Percentiles rank a stretch among this genome's conserved stretches.
Evolutionary conservation across 2,888 invertebrate genomes (phyloP).

Genomic region (Notocelia uddmanniana): DNA sequence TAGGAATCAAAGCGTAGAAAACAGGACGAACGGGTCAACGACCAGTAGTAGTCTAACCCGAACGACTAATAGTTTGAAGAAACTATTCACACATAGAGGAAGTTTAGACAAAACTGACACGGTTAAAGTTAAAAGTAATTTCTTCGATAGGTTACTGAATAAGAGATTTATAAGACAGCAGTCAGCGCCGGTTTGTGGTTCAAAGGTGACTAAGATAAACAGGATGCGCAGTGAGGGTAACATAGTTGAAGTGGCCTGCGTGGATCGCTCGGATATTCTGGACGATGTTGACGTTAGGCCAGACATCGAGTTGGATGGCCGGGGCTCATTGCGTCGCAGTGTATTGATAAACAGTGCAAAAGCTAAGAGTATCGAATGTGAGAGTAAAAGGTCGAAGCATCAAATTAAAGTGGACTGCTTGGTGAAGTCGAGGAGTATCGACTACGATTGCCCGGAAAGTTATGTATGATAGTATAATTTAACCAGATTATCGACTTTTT

Average conservation of each 20-base stretch:
- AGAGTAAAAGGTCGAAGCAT: slow-evolving; percentile 68
- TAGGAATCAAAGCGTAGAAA: slow-evolving; percentile 70
- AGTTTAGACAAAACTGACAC: slow-evolving; percentile 75
- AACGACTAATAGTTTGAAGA: slow-evolving; percentile 86
- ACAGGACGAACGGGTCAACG: slow-evolving; percentile 87
- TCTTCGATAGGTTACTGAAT: slow-evolving; percentile 74
- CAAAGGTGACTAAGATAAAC: slow-evolving; percentile 68
- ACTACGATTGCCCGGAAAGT: slow-evolving; percentile 79
- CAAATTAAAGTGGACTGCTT: slow-evolving; percentile 77
- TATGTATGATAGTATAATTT: slow-evolving; percentile 65
- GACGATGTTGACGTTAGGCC: slow-evolving; percentile 65
- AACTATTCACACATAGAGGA: slow-evolving; percentile 77
- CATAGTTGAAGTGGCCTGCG: slow-evolving; percentile 65
- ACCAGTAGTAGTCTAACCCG: slow-evolving; percentile 87
- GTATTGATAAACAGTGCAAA: slow-evolving; percentile 81
- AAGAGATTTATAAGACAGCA: slow-evolving; percentile 76
- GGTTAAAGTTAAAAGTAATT: slow-evolving; percentile 58
- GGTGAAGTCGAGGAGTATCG: slow-evolving; percentile 74
- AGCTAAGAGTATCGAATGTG: slow-evolving; percentile 74
- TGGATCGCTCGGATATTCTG: slow-evolving; percentile 52
- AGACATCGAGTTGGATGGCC: slow-evolving; percentile 66
- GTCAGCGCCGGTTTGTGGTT: slow-evolving; percentile 73
- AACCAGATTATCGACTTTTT: background rate
- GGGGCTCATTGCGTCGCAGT: slow-evolving; percentile 80
- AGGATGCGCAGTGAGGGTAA: slow-evolving; percentile 76